Conservation (phyloP, 1,140 invertebrate species). For the Meloidogyne exigua region DNA sequence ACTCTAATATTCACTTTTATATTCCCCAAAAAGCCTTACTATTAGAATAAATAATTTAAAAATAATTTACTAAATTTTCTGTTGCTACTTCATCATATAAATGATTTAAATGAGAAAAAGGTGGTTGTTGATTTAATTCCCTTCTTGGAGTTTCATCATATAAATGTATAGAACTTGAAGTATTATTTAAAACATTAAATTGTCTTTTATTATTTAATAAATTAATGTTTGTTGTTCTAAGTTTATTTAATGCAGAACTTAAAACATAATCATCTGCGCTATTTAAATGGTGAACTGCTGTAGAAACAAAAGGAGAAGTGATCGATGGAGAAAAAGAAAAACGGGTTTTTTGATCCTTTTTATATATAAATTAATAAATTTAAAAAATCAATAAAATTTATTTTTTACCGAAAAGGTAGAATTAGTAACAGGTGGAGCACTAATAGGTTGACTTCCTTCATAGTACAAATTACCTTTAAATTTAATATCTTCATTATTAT, state of each 20-base stretch:
- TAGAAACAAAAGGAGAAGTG: neutral
- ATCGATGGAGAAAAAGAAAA: conserved; percentile 12
- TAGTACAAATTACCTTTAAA: conserved; percentile 4
- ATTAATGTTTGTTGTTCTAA: neutral
- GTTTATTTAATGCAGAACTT: conserved; percentile 27
- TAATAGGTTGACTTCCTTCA: conserved; percentile 1
- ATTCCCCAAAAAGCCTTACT: no score
- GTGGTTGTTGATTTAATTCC: neutral
- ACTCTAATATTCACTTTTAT: neutral
- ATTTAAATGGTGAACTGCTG: conserved; percentile 36
- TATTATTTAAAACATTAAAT: neutral
- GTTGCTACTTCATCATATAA: conserved; percentile 44
- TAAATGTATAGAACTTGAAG: conserved; percentile 26
- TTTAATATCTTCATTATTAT: neutral
- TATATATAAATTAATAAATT: neutral
- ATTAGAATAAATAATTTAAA: neutral
- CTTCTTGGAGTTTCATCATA: conserved; percentile 40
- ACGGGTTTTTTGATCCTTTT: neutral
- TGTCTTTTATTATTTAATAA: neutral
- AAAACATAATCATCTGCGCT: conserved; percentile 20
- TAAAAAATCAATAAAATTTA: neutral
- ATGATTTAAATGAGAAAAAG: neutral
- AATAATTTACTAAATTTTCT: neutral
- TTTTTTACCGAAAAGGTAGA: neutral
- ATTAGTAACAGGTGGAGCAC: neutral